Conservation (phyloP, 2,113 vertebrate genomes). For the Gambusia holbrooki region DNA sequence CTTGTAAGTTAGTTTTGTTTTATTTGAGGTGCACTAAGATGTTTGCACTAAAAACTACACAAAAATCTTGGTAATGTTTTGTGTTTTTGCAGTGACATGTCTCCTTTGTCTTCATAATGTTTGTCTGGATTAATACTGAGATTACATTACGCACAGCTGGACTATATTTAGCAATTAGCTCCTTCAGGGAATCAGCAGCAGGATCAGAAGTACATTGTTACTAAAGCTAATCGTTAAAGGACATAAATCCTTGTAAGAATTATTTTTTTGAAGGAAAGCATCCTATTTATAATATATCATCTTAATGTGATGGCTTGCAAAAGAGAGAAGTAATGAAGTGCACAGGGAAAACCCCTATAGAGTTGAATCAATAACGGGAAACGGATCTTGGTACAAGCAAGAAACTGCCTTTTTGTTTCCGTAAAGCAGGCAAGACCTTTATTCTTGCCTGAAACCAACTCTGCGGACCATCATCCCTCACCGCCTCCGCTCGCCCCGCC, state of each 20-base stretch:
- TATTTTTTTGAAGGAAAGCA: neutral
- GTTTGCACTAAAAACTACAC: too few relatives aligned
- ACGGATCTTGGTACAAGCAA: neutral
- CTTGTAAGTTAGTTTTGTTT: too few relatives aligned
- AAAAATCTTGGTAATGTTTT: too few relatives aligned
- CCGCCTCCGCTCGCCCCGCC: neutral
- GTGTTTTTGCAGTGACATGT: too few relatives aligned
- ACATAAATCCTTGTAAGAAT: too few relatives aligned
- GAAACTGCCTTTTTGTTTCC: neutral
- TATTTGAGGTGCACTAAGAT: too few relatives aligned
- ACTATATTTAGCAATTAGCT: neutral
- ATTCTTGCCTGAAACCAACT: neutral
- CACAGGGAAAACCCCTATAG: neutral
- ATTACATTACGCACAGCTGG: too few relatives aligned
- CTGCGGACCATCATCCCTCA: constrained; percentile 8
- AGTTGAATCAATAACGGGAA: neutral
- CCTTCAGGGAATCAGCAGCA: neutral
- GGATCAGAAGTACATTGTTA: neutral
- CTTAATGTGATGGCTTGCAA: neutral
- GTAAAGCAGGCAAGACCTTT: neutral
- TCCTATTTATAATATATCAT: neutral
- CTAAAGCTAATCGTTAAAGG: neutral
- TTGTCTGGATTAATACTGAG: too few relatives aligned
- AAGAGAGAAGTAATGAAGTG: neutral
- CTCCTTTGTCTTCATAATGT: too few relatives aligned